Percentiles rank a stretch among this genome's conserved stretches.
Conservation (phyloP, 2,113 vertebrate genomes). For the Bothrops jararaca region DNA sequence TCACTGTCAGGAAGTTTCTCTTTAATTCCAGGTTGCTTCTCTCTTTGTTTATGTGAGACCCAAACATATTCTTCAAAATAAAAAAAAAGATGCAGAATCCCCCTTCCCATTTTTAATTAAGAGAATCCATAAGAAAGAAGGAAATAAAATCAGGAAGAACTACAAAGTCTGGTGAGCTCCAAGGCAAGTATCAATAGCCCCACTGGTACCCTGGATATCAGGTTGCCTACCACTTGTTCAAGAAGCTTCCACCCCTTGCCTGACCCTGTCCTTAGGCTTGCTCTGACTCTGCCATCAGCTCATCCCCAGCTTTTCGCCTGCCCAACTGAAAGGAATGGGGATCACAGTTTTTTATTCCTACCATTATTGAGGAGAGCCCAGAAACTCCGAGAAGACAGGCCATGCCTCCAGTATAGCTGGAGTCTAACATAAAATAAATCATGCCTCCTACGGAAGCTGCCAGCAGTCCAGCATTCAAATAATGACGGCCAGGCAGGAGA, state of each 20-base stretch:
- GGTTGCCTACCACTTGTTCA: neutral
- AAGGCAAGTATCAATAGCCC: neutral
- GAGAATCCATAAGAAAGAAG: neutral
- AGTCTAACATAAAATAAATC: constrained; percentile 76
- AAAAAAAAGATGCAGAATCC: neutral
- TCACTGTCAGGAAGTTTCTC: too few relatives aligned
- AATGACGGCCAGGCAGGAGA: constrained; percentile 74
- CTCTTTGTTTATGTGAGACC: neutral
- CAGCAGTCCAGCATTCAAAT: constrained; percentile 76
- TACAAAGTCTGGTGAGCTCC: neutral
- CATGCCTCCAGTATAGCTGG: constrained; percentile 77
- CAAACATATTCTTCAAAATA: neutral
- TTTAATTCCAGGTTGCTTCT: too few relatives aligned
- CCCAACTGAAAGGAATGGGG: neutral
- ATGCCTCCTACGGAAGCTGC: constrained; percentile 71
- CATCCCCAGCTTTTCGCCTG: neutral
- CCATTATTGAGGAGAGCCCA: constrained; percentile 81
- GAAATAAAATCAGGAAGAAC: neutral
- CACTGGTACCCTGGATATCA: neutral
- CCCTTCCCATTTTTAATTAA: neutral
- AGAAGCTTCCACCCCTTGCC: neutral
- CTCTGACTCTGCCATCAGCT: neutral
- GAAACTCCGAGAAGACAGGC: constrained; percentile 78
- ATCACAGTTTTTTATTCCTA: constrained; percentile 38
- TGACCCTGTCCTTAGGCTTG: neutral